phyloP scores from a whole-genome alignment of 2,113 vertebrate genomes.

The Vulpes ferrilata region DNA sequence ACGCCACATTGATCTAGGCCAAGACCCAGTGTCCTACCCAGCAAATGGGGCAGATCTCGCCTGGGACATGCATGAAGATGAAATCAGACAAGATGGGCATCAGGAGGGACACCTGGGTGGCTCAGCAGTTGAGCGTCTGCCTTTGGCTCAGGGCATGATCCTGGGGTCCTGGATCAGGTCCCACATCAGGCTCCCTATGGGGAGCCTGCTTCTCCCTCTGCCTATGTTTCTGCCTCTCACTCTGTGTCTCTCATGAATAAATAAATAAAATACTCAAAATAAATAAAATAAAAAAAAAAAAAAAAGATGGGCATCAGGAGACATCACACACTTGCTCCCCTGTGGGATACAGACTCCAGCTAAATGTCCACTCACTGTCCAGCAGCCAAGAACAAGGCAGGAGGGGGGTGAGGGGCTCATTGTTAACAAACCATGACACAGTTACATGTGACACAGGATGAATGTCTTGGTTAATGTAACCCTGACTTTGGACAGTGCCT shows the following conservation, averaged over 20 bases:
- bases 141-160: no score
- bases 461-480: accelerated
- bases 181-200: no score
- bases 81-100: neutral
- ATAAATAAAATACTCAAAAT: no score
- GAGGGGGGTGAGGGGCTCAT: neutral
- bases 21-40: neutral
- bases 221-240: no score
- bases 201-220: no score
- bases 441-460: neutral
- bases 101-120: neutral
- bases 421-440: neutral
- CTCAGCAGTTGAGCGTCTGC: no score
- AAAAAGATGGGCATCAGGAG: neutral
- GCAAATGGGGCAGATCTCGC: neutral
- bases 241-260: no score
- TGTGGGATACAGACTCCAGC: neutral
- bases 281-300: no score
- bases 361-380: neutral
- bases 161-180: no score
- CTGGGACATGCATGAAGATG: neutral
- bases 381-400: neutral
- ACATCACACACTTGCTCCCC: no score
- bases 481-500: neutral
- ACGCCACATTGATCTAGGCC: neutral